phyloP scores from a whole-genome alignment of 35 echinoderm and acorn worm species.

The Patiria miniata region DNA sequence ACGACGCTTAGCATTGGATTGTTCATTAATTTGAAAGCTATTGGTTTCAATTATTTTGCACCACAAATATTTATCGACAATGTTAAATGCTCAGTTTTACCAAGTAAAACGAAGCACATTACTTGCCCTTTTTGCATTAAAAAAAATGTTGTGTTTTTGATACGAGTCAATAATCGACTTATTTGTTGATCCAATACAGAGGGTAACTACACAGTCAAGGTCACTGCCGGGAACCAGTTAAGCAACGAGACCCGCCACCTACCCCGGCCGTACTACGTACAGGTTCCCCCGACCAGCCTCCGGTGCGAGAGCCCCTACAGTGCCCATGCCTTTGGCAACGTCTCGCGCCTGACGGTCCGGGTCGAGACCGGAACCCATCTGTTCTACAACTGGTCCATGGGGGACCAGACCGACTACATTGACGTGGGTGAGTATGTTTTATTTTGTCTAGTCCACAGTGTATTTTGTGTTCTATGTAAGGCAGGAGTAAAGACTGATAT shows the following conservation, averaged over 20 bases:
- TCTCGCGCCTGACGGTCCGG: conserved; percentile 37
- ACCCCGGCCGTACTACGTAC: conserved; percentile 61
- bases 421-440: conserved; percentile 31
- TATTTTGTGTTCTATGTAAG: too few species aligned
- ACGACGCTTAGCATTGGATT: background rate
- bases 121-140: too few species aligned
- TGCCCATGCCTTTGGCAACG: conserved; percentile 65
- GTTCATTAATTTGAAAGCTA: background rate
- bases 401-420: conserved; percentile 90
- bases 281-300: conserved; percentile 60
- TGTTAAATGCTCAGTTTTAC: too few species aligned
- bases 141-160: too few species aligned
- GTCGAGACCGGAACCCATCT: conserved; percentile 65
- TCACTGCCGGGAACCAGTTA: conserved; percentile 65
- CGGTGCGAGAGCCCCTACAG: conserved; percentile 33
- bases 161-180: too few species aligned
- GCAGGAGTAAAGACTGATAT: too few species aligned
- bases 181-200: too few species aligned
- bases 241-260: conserved; percentile 58
- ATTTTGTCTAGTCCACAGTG: too few species aligned
- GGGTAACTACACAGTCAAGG: conserved; percentile 70
- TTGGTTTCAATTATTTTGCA: background rate
- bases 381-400: conserved; percentile 95
- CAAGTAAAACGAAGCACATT: too few species aligned
- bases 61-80: too few species aligned